Percentiles rank a stretch among this genome's conserved stretches.
phyloP scores from a whole-genome alignment of 2,888 invertebrate species.

The Macaria liturata region DNA sequence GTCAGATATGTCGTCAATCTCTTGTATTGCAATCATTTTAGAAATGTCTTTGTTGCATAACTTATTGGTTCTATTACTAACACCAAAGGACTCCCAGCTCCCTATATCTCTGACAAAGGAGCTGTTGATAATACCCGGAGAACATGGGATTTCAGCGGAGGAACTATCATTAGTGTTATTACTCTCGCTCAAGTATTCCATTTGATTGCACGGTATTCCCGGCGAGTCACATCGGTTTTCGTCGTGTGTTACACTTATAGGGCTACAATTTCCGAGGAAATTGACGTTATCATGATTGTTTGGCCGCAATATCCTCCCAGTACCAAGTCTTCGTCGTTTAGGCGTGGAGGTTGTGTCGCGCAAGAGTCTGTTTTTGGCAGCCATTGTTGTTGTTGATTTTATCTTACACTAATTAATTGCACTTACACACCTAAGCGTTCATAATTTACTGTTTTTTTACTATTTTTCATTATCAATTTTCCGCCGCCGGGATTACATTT shows the following conservation, averaged over 20 bases:
- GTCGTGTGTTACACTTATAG: slow-evolving; percentile 37
- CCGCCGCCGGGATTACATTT: neutral
- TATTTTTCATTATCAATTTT: neutral
- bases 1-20: slow-evolving; percentile 56
- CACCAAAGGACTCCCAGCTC: slow-evolving; percentile 56
- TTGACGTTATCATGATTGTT: slow-evolving; percentile 33
- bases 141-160: slow-evolving; percentile 51
- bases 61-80: slow-evolving; percentile 39
- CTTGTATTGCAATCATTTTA: slow-evolving; percentile 34
- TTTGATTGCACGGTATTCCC: slow-evolving; percentile 72
- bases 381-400: slow-evolving; percentile 35
- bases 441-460: neutral
- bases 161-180: slow-evolving; percentile 48
- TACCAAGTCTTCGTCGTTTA: slow-evolving; percentile 64
- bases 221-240: slow-evolving; percentile 61
- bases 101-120: slow-evolving; percentile 42
- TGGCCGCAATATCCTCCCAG: slow-evolving; percentile 46
- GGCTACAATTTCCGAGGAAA: slow-evolving; percentile 41
- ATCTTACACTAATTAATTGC: neutral
- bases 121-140: slow-evolving; percentile 52
- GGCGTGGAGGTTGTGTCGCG: slow-evolving; percentile 59
- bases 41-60: slow-evolving; percentile 27
- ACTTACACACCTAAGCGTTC: neutral
- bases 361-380: slow-evolving; percentile 32
- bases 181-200: slow-evolving; percentile 63